Conservation (phyloP, 1,140 invertebrate genomes). For the Conopomorpha cramerella region DNA sequence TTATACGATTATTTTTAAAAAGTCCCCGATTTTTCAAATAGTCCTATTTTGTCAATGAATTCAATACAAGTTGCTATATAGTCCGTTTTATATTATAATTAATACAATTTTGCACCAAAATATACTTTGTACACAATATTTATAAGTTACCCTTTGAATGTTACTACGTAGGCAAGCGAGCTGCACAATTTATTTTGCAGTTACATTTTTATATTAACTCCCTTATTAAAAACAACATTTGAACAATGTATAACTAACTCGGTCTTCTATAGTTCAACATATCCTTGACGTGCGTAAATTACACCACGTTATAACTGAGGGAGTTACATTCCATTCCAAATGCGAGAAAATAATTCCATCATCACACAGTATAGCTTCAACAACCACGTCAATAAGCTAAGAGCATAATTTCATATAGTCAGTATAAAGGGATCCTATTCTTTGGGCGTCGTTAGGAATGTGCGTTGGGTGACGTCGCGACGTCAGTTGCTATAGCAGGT, state of each 20-base stretch:
- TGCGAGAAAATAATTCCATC: not conserved
- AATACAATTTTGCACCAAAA: not conserved
- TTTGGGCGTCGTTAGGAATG: not conserved
- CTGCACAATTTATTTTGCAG: too few species aligned
- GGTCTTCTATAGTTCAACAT: too few species aligned
- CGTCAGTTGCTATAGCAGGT: constrained; percentile 83
- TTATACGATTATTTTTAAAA: too few species aligned
- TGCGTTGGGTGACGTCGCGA: constrained; percentile 10
- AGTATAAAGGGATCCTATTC: not conserved
- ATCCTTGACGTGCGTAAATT: too few species aligned
- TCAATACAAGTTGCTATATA: not conserved
- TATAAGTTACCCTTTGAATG: not conserved
- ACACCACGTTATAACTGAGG: too few species aligned
- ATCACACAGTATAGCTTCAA: too few species aligned
- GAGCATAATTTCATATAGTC: too few species aligned
- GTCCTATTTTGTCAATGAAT: not conserved
- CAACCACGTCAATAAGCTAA: too few species aligned
- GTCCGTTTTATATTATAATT: not conserved
- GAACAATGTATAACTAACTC: not conserved
- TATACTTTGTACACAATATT: not conserved
- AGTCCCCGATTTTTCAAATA: too few species aligned
- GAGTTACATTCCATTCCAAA: too few species aligned
- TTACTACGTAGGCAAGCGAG: too few species aligned
- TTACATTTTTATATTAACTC: not conserved
- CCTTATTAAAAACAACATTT: not conserved